phyloP scores from a whole-genome alignment of 1,140 invertebrate species.

The Leptinotarsa texana region DNA sequence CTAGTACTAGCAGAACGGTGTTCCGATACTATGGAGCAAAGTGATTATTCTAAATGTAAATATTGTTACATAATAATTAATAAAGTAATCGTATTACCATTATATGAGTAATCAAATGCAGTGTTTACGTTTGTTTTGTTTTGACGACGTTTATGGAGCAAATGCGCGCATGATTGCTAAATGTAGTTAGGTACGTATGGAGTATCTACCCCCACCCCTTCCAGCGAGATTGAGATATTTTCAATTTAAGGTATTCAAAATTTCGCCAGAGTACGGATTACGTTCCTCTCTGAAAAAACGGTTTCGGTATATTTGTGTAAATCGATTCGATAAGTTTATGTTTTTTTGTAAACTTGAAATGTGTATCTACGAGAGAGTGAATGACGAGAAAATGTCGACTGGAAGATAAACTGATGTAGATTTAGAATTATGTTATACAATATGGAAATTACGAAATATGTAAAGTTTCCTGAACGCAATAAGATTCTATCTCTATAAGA shows the following conservation, averaged over 20 bases:
- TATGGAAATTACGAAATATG: conserved; percentile 54
- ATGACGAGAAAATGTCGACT: conserved; percentile 13
- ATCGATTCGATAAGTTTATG: conserved; percentile 28
- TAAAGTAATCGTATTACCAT: conserved; percentile 48
- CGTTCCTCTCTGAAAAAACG: conserved; percentile 49
- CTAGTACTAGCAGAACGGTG: conserved; percentile 27
- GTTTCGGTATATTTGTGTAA: conserved; percentile 39
- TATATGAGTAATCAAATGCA: conserved; percentile 39
- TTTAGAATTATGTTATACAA: conserved; percentile 49
- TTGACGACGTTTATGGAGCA: conserved; percentile 33
- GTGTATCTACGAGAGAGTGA: conserved; percentile 34
- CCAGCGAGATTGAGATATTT: conserved; percentile 39
- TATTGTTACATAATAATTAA: conserved; percentile 55
- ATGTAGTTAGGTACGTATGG: conserved; percentile 21
- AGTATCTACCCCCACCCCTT: conserved; percentile 25
- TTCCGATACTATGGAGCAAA: conserved; percentile 51
- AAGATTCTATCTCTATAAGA: conserved; percentile 56
- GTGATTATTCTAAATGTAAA: conserved; percentile 58
- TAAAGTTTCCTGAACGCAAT: conserved; percentile 56
- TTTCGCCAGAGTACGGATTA: conserved; percentile 52
- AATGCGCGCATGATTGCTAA: conserved; percentile 42
- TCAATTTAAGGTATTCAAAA: conserved; percentile 46
- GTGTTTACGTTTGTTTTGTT: conserved; percentile 41
- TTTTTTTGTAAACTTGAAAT: conserved; percentile 40
- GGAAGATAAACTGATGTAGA: not conserved